Evolutionary conservation across 2,888 invertebrate genomes (phyloP).

Genomic region (Papilio demoleus): DNA sequence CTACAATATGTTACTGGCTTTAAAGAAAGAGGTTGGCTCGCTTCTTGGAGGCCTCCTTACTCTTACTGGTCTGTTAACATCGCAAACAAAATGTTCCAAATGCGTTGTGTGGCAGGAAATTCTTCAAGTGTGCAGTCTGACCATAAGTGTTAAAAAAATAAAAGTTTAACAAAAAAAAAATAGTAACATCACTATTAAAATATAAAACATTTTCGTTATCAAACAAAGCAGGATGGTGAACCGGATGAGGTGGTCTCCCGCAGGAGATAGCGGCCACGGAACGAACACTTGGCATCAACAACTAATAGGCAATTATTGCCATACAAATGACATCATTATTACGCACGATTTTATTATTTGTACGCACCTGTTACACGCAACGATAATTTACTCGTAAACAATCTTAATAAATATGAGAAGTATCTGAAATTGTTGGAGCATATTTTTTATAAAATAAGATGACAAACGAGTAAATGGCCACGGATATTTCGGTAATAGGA

Average conservation of each 20-base stretch:
- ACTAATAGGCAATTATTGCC: constrained; percentile 32
- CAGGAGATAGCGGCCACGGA: constrained; percentile 48
- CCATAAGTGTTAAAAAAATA: no score
- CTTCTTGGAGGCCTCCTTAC: no score
- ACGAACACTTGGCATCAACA: constrained; percentile 16
- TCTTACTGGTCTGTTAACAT: no score
- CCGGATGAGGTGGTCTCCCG: constrained; percentile 61
- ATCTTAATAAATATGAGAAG: neutral
- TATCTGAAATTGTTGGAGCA: no score
- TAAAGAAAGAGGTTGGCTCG: no score
- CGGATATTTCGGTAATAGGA: no score
- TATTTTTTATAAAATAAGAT: no score
- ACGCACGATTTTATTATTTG: neutral
- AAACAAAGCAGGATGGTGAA: constrained; percentile 61
- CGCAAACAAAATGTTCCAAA: no score
- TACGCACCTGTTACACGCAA: neutral
- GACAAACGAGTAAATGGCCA: no score
- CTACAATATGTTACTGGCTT: no score
- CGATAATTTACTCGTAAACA: neutral
- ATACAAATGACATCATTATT: constrained; percentile 22
- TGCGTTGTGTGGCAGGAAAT: no score
- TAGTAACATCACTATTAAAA: constrained; percentile 57
- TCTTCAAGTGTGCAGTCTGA: no score
- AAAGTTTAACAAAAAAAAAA: neutral
- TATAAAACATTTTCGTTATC: constrained; percentile 58